Percentiles rank a stretch among this genome's conserved stretches.
These are phyloP conservation scores for Penaeus monodon DNA, from an alignment of 2,888 invertebrate genomes.

Conservation along the genomic window DNA sequence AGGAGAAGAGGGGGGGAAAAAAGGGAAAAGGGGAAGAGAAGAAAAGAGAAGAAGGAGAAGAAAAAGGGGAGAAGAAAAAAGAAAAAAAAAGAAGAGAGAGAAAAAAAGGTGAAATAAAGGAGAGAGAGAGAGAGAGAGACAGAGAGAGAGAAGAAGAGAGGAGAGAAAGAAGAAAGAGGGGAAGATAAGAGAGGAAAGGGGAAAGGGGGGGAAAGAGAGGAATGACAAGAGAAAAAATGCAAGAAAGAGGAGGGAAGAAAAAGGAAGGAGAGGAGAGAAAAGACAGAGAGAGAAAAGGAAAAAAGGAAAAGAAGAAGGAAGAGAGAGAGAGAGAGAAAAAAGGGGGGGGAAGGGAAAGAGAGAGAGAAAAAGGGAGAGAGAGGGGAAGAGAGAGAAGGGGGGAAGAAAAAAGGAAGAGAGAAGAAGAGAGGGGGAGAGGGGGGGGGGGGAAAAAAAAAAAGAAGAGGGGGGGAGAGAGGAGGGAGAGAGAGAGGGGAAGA, in stretches of 20 bases:
- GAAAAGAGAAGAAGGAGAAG: too few relatives aligned
- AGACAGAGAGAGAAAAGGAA: conserved; percentile 10
- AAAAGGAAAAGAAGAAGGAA: too few relatives aligned
- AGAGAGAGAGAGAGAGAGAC: conserved; percentile 25
- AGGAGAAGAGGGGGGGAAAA: too few relatives aligned
- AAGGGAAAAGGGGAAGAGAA: too few relatives aligned
- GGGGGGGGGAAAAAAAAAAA: background rate
- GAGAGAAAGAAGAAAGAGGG: background rate
- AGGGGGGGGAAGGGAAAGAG: too few relatives aligned
- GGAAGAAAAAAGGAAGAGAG: background rate
- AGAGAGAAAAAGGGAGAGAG: background rate
- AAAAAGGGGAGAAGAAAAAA: too few relatives aligned
- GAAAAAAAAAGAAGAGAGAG: too few relatives aligned
- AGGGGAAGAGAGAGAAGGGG: background rate
- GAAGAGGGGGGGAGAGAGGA: too few relatives aligned
- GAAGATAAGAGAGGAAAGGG: background rate
- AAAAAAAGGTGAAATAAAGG: background rate
- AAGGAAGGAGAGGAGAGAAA: conserved; percentile 20
- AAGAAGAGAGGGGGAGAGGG: background rate
- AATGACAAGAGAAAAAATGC: background rate
- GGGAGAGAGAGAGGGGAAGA: too few relatives aligned
- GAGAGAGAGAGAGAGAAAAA: background rate
- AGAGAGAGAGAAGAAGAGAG: background rate
- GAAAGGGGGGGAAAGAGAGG: too few relatives aligned
- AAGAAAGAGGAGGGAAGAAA: background rate